Percentiles rank a stretch among this genome's conserved stretches.
Conservation (phyloP, 1,140 invertebrate species). For the Leucophenga varia region DNA sequence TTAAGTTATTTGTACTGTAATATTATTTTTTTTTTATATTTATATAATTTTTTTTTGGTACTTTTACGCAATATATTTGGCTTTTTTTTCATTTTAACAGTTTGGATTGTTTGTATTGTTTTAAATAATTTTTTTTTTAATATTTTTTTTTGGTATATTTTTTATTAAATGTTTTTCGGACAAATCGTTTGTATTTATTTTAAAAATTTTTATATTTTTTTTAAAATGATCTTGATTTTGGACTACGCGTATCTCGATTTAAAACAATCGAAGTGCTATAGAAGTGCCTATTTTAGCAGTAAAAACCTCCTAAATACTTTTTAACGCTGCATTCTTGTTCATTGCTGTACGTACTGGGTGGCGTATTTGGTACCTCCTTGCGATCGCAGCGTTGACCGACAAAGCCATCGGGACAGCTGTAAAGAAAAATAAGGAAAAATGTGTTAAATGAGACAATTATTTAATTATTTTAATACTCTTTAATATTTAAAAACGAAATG, state of each 20-base stretch:
- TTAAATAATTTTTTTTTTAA: constrained; percentile 14
- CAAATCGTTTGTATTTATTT: constrained; percentile 1
- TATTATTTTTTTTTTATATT: too few relatives aligned
- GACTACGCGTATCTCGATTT: constrained; percentile 25
- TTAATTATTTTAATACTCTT: constrained; percentile 5
- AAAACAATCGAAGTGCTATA: constrained; percentile 57
- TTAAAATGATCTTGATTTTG: constrained; percentile 8
- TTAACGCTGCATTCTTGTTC: constrained; percentile 40
- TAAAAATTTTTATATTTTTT: constrained; percentile 1
- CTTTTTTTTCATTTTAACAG: background rate
- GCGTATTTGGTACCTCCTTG: constrained; percentile 61
- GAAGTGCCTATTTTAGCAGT: constrained; percentile 58
- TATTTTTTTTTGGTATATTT: constrained; percentile 14
- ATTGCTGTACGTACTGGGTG: constrained; percentile 56
- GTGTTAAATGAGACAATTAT: constrained; percentile 14
- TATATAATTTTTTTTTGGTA: too few relatives aligned
- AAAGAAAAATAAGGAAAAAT: constrained; percentile 28
- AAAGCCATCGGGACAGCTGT: constrained; percentile 82
- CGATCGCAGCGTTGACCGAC: constrained; percentile 79
- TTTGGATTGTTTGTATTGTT: constrained; percentile 7
- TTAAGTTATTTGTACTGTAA: too few relatives aligned
- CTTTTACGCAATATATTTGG: too few relatives aligned
- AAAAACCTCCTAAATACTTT: constrained; percentile 50
- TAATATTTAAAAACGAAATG: constrained; percentile 2
- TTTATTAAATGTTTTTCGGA: constrained; percentile 11